A percentile compares a stretch with the other conserved stretches of the same genome.
phyloP scores from a whole-genome alignment of 2,113 vertebrate species.

The Melanerpes formicivorus region DNA sequence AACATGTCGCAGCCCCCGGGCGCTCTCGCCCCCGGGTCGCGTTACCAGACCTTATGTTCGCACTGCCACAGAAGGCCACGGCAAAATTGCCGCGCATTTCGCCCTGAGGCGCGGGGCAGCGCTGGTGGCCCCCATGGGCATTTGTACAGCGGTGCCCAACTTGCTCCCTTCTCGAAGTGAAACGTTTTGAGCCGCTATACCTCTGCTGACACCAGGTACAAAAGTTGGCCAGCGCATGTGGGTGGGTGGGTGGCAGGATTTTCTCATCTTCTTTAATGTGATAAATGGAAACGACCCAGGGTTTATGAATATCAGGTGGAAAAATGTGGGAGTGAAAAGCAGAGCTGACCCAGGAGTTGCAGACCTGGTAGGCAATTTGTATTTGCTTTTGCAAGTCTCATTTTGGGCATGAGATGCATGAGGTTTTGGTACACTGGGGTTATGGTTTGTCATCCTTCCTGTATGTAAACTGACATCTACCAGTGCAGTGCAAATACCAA shows the following conservation, averaged over 20 bases:
- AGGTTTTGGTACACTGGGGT: background rate
- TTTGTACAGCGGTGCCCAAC: background rate
- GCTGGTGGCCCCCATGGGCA: accelerated
- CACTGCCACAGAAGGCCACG: background rate
- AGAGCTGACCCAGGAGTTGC: background rate
- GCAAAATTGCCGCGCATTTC: accelerated
- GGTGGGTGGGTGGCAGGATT: accelerated
- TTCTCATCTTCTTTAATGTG: background rate
- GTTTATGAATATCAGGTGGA: background rate
- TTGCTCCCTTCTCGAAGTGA: background rate
- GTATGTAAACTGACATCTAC: background rate
- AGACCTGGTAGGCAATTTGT: accelerated
- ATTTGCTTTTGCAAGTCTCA: background rate
- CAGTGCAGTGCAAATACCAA: background rate
- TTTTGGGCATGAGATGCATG: accelerated
- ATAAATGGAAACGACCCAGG: background rate
- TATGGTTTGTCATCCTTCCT: background rate
- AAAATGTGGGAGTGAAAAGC: background rate
- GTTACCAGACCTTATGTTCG: accelerated
- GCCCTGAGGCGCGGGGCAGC: background rate
- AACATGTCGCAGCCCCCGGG: conserved; percentile 79
- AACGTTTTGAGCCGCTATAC: accelerated
- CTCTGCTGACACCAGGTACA: accelerated
- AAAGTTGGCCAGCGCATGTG: background rate
- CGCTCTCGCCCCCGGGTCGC: background rate